These are phyloP conservation scores for Xyrichtys novacula DNA, from an alignment of 2,797 vertebrate species.

Conservation along the genomic window DNA sequence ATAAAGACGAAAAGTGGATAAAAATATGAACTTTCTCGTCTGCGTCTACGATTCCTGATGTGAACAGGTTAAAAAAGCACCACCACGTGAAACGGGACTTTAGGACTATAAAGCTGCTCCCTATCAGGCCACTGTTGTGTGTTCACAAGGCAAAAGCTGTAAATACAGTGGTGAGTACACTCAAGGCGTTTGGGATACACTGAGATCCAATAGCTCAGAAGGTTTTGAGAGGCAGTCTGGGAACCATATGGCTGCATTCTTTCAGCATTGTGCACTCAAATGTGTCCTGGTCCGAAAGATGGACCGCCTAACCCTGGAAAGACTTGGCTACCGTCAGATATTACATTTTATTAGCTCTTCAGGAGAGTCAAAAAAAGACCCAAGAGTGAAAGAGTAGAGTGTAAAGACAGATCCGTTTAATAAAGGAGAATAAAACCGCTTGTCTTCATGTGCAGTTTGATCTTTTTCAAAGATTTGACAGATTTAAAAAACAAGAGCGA, in stretches of 20 bases:
- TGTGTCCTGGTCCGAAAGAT: too few relatives aligned
- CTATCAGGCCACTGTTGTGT: not conserved
- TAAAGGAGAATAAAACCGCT: too few relatives aligned
- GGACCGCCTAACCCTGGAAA: too few relatives aligned
- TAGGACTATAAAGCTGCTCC: too few relatives aligned
- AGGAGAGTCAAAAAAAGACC: not conserved
- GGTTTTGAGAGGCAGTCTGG: not conserved
- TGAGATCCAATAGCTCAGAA: not conserved
- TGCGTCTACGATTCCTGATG: not conserved
- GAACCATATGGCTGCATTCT: not conserved
- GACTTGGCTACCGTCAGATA: not conserved
- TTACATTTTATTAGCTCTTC: not conserved
- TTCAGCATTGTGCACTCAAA: not conserved
- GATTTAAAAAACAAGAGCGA: too few relatives aligned
- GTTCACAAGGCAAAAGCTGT: not conserved
- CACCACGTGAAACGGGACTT: not conserved
- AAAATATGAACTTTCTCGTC: not conserved
- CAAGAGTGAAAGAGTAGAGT: too few relatives aligned
- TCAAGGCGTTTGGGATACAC: not conserved
- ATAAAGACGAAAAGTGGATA: too few relatives aligned
- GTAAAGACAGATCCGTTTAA: too few relatives aligned
- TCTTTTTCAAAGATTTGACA: too few relatives aligned
- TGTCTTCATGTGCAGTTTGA: too few relatives aligned
- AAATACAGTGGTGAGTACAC: not conserved
- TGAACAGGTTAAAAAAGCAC: not conserved